These are phyloP conservation scores for Cantharis lateralis DNA, from an alignment of 2,888 invertebrate species.

Conservation along the genomic window DNA sequence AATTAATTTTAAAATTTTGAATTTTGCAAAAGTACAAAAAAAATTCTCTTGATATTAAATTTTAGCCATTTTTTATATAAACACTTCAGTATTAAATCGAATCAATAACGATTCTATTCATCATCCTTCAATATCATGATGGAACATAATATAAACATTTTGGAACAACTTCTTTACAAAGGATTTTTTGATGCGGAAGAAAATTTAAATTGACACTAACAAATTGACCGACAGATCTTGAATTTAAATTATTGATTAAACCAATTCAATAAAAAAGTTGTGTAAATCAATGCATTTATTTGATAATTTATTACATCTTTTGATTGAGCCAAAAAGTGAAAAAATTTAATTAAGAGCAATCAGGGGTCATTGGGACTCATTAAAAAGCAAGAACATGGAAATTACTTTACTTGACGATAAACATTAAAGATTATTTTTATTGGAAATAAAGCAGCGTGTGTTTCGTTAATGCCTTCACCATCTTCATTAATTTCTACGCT, in stretches of 20 bases:
- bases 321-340: background rate
- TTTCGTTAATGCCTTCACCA: background rate
- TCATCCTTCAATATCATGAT: background rate
- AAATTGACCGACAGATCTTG: background rate
- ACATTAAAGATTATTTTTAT: background rate
- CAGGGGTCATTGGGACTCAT: background rate
- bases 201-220: background rate
- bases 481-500: background rate
- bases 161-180: background rate
- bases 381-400: background rate
- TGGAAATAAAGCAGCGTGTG: background rate
- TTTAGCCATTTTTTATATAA: background rate
- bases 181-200: background rate
- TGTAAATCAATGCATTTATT: background rate
- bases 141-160: background rate
- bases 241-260: background rate
- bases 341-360: background rate
- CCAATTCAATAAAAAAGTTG: background rate
- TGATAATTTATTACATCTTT: background rate
- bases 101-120: background rate
- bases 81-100: background rate
- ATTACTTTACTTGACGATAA: background rate
- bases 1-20: background rate
- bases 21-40: background rate
- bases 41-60: background rate